A percentile compares a stretch with the other conserved stretches of the same genome.
These are phyloP conservation scores for Spicauda simplicius DNA, from an alignment of 2,888 invertebrate genomes.

Conservation along the genomic window DNA sequence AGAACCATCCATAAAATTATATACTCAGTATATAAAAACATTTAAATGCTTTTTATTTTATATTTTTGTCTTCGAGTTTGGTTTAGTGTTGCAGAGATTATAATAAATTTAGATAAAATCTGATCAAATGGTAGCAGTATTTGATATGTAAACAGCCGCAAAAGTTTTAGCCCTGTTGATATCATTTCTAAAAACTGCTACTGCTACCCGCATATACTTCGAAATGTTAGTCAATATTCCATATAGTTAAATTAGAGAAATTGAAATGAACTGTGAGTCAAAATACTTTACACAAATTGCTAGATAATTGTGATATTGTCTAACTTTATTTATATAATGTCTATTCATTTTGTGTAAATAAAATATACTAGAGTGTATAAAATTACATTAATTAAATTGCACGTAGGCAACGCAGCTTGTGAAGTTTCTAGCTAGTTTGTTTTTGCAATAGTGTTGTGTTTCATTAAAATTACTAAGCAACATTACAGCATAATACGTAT, in stretches of 20 bases:
- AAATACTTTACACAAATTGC: conserved; percentile 20
- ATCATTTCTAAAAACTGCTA: neutral
- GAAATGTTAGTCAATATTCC: neutral
- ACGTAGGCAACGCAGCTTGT: conserved; percentile 11
- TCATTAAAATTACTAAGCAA: conserved; percentile 2
- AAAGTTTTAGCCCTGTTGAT: neutral
- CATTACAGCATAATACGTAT: conserved; percentile 9
- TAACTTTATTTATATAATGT: conserved; percentile 9
- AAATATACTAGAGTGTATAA: conserved; percentile 29
- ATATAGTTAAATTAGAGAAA: neutral
- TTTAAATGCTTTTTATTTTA: too few species aligned
- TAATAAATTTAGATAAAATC: too few species aligned
- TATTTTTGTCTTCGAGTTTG: too few species aligned
- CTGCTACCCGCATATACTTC: neutral
- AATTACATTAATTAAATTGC: conserved; percentile 23
- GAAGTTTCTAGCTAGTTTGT: conserved; percentile 19
- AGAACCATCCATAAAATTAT: neutral
- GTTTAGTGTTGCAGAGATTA: too few species aligned
- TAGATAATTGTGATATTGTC: conserved; percentile 33
- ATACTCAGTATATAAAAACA: too few species aligned
- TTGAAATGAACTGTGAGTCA: conserved; percentile 14
- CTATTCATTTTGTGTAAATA: conserved; percentile 34
- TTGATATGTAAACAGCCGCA: neutral
- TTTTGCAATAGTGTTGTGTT: conserved; percentile 20
- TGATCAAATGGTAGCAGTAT: too few species aligned